Conservation (phyloP, 2,797 vertebrate species). For the Hypotaenidia philippensis region DNA sequence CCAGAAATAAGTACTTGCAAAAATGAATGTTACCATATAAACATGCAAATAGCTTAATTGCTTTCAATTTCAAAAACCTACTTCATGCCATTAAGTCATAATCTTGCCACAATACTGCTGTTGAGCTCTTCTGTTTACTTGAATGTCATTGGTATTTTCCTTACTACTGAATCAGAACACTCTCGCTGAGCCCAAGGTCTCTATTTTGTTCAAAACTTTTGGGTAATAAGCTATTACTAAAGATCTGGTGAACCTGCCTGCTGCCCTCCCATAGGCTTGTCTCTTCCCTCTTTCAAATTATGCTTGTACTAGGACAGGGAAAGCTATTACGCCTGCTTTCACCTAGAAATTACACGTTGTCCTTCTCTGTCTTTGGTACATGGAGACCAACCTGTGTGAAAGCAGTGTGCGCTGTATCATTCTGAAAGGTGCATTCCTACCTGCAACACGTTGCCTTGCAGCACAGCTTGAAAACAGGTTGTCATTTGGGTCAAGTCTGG, state of each 20-base stretch:
- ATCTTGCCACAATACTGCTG: background rate
- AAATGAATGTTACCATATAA: constrained; percentile 37
- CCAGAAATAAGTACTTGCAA: constrained; percentile 31
- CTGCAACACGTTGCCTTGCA: background rate
- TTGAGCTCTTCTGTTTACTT: background rate
- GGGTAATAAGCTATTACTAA: background rate
- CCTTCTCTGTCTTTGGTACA: background rate
- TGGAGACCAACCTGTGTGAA: background rate
- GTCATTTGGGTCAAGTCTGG: background rate
- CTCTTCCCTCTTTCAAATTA: background rate
- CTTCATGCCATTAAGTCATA: constrained; percentile 29
- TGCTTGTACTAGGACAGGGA: fast-evolving
- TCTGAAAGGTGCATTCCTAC: background rate
- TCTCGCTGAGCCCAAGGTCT: background rate
- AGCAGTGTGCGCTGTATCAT: fast-evolving
- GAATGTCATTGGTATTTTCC: background rate
- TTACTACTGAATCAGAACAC: background rate
- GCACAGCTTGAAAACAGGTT: fast-evolving
- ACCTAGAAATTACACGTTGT: background rate
- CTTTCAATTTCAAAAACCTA: constrained; percentile 25
- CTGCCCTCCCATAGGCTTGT: background rate
- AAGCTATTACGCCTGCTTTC: background rate
- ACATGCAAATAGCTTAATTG: background rate
- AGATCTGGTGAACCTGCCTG: background rate
- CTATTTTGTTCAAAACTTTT: background rate